A percentile compares a stretch with the other conserved stretches of the same genome.
These are phyloP conservation scores for Dryococelus australis DNA, from an alignment of 2,888 invertebrate genomes.

Conservation along the genomic window DNA sequence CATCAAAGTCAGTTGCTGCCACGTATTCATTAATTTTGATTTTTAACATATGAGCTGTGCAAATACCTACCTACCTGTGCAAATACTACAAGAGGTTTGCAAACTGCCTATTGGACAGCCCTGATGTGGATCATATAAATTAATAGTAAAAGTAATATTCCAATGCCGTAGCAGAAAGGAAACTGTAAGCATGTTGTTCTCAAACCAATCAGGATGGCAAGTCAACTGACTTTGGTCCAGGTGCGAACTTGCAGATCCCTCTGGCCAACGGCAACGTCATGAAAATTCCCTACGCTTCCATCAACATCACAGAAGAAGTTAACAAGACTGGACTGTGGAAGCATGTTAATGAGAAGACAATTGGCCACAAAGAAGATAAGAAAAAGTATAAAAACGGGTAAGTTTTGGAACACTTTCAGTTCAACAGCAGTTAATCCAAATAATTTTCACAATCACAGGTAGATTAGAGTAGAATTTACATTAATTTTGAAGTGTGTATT, in stretches of 20 bases:
- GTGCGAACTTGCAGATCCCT: constrained; percentile 81
- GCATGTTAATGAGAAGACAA: constrained; percentile 79
- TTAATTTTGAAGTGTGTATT: too few relatives aligned
- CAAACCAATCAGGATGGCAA: constrained; percentile 51
- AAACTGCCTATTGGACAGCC: too few relatives aligned
- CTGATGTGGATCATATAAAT: too few relatives aligned
- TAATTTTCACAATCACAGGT: too few relatives aligned
- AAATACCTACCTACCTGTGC: too few relatives aligned
- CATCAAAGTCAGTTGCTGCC: too few relatives aligned
- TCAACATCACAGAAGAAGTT: constrained; percentile 93
- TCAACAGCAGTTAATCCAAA: too few relatives aligned
- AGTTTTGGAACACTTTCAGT: neutral
- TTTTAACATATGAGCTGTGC: too few relatives aligned
- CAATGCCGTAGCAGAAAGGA: neutral
- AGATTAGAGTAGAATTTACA: too few relatives aligned
- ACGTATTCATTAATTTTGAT: too few relatives aligned
- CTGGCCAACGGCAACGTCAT: constrained; percentile 88
- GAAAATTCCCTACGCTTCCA: constrained; percentile 84
- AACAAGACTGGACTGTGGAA: constrained; percentile 95
- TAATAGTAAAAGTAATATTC: neutral
- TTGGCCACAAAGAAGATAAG: constrained; percentile 63
- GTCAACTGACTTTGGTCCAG: constrained; percentile 54
- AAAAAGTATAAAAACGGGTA: constrained; percentile 48
- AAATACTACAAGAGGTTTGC: too few relatives aligned
- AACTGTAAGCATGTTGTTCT: constrained; percentile 4